Evolutionary conservation across 2,113 vertebrate genomes (phyloP).

Genomic region (Strix uralensis): DNA sequence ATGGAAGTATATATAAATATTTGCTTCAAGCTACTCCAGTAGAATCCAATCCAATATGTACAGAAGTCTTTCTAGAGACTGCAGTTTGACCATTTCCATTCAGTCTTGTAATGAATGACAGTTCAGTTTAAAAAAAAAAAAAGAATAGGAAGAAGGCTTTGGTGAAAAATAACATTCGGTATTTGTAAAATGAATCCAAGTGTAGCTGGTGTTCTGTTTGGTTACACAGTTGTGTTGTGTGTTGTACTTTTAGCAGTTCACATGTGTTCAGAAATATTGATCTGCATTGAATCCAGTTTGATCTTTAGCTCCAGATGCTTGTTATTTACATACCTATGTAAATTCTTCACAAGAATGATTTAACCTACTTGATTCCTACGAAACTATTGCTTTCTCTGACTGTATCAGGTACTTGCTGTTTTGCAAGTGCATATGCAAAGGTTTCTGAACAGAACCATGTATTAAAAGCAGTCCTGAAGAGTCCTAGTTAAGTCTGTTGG

Average conservation of each 20-base stretch:
- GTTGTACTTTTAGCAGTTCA: not conserved
- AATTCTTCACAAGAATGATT: not conserved
- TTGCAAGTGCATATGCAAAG: not conserved
- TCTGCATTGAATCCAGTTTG: not conserved
- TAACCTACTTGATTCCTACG: not conserved
- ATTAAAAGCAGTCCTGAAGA: not conserved
- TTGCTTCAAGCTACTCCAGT: not conserved
- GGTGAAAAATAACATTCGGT: not conserved
- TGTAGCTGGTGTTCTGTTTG: not conserved
- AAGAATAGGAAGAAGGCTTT: not conserved
- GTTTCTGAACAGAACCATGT: not conserved
- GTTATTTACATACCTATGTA: not conserved
- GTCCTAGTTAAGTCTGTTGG: not conserved
- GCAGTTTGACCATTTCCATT: slow-evolving; percentile 30
- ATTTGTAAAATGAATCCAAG: not conserved
- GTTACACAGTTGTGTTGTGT: not conserved
- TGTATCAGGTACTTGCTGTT: not conserved
- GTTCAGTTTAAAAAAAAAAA: not conserved
- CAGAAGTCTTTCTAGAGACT: slow-evolving; percentile 10
- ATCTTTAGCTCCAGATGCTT: not conserved
- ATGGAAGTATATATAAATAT: slow-evolving; percentile 38
- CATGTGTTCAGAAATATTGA: not conserved
- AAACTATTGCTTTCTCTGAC: not conserved
- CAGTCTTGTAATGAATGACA: not conserved
- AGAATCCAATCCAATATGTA: not conserved